Evolutionary conservation across 2,888 invertebrate genomes (phyloP), one percentile per base, ranked within the genome.

Genomic region (Tolmerus cingulatus): DNA sequence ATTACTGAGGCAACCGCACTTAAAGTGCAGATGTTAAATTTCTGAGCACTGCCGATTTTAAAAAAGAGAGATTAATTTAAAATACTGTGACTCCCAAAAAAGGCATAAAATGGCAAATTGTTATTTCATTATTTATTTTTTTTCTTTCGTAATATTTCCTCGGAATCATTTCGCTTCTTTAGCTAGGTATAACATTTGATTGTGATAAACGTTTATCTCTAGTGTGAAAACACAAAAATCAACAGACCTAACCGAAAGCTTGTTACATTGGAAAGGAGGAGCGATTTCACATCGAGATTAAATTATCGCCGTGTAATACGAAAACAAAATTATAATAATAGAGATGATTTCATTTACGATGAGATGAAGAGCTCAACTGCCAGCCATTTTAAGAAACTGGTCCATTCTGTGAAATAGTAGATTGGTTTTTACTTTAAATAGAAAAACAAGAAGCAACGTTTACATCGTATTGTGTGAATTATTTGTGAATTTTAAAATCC

Each of bases 181-280:
- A 77, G 77, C 34, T 77, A 77, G 77, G 30, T 37, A 77, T 77
- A 37, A 77, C 19, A 40, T 77, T 77, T 77, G n/a, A 77, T 77
- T 77, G 77, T 77, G 77, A 77, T 77, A 77, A 77, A 77, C 19
- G 9, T 77, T 46, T 77, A 77, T 77, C 77, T 66, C 66, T 66
- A 66, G 27, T 30, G 37, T 77, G 37, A 16, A 34, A 34, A 77
- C 30, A 34, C 23, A 40, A 77, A 77, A 40, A 77, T 77, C n/a
- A 40, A 40, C 40, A 40, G 37, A 40, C 40, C 77, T 27, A 77
- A 77, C 37, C n/a, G 12, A 40, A 77, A 77, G 40, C 40, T 66
- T 66, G 66, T 46, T 46, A 12, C 9, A 66, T 66, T 66, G 27
- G 27, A 66, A 19, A 66, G 9, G 66, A 27, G 27, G 9, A 66